These are phyloP conservation scores for Hyposmocoma kahamanoa DNA, from an alignment of 1,140 invertebrate species.

Conservation along the genomic window DNA sequence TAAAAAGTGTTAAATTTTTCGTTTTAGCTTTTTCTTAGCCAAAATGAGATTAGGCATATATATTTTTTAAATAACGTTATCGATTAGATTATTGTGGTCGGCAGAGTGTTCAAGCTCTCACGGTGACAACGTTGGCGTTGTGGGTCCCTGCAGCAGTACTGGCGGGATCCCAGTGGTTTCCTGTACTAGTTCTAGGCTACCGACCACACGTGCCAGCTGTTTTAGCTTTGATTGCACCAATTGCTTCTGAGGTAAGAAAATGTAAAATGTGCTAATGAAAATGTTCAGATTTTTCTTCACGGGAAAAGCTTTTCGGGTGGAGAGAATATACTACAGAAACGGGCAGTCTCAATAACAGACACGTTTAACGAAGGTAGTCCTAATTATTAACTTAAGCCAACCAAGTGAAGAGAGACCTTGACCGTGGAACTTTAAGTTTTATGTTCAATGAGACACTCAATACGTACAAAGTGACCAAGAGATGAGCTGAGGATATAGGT, in stretches of 20 bases:
- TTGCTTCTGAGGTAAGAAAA: conserved; percentile 66
- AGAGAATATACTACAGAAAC: conserved; percentile 57
- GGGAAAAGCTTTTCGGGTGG: conserved; percentile 51
- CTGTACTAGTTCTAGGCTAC: conserved; percentile 40
- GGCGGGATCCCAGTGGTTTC: conserved; percentile 57
- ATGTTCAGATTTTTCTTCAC: conserved; percentile 64
- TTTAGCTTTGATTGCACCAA: conserved; percentile 58
- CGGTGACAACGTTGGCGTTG: conserved; percentile 51
- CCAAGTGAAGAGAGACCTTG: too few relatives aligned
- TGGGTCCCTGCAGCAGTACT: conserved; percentile 65
- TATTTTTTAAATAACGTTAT: too few relatives aligned
- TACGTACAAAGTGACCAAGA: too few relatives aligned
- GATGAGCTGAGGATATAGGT: too few relatives aligned
- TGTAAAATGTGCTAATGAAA: too few relatives aligned
- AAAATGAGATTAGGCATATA: too few relatives aligned
- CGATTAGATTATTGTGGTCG: too few relatives aligned
- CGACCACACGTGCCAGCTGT: conserved; percentile 51
- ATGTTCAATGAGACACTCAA: too few relatives aligned
- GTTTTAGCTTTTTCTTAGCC: too few relatives aligned
- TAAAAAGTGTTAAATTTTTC: not conserved
- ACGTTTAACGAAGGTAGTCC: conserved; percentile 55
- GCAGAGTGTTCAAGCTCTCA: conserved; percentile 57
- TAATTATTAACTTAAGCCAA: too few relatives aligned
- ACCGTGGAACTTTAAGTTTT: too few relatives aligned
- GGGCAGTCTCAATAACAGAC: conserved; percentile 51